Evolutionary conservation across 2,113 vertebrate species (phyloP).

Genomic region (Cranoglanis bouderius): DNA sequence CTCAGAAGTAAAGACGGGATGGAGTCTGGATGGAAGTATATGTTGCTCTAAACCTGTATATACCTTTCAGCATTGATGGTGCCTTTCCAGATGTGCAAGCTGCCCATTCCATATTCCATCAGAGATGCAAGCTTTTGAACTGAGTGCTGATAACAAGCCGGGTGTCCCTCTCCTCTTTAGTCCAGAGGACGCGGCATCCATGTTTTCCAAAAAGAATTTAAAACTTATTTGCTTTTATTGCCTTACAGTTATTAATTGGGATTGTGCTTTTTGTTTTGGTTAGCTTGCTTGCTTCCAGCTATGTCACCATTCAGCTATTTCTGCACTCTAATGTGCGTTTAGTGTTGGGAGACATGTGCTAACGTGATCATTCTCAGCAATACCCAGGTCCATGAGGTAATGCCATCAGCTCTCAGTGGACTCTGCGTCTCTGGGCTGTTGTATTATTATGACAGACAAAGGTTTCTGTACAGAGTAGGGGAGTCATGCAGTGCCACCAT

Average conservation of each 20-base stretch:
- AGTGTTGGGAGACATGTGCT: slow-evolving; percentile 7
- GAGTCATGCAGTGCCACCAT: background rate
- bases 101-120: too few species aligned
- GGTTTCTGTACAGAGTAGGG: background rate
- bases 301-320: slow-evolving; percentile 1
- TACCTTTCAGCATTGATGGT: too few species aligned
- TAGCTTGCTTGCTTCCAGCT: background rate
- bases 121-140: too few species aligned
- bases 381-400: slow-evolving; percentile 1
- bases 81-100: too few species aligned
- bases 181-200: too few species aligned
- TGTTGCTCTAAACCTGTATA: too few species aligned
- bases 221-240: background rate
- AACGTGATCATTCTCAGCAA: background rate
- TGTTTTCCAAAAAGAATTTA: too few species aligned
- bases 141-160: too few species aligned
- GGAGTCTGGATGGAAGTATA: too few species aligned
- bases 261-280: slow-evolving; percentile 7
- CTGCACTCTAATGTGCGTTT: background rate
- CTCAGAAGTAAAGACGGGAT: too few species aligned
- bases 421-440: background rate
- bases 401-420: background rate
- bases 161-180: too few species aligned
- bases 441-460: background rate
- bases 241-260: background rate